phyloP scores from a whole-genome alignment of 2,888 invertebrate genomes.

The Spilarctia lutea region DNA sequence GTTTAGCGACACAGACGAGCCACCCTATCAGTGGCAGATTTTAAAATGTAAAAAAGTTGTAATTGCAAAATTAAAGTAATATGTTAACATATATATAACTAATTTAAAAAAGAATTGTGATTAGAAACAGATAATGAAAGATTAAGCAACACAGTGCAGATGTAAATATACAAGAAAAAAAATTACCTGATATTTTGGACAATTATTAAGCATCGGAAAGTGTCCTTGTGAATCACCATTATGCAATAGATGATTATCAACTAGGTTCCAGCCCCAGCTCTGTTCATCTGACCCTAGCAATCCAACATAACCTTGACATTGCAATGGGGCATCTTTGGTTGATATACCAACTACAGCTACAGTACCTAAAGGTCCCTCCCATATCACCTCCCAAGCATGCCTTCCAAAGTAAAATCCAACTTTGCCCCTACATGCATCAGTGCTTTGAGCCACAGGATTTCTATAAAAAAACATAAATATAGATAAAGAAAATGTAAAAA shows the following conservation, averaged over 20 bases:
- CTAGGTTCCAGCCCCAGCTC: slow-evolving; percentile 99
- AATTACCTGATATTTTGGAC: slow-evolving; percentile 97
- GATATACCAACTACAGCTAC: slow-evolving; percentile 99
- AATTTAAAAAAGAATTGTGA: not conserved
- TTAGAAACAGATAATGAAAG: not conserved
- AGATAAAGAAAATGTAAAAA: not conserved
- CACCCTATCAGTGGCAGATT: not conserved
- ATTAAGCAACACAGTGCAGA: not conserved
- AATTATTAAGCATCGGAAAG: slow-evolving; percentile 97
- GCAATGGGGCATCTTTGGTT: slow-evolving; percentile 96
- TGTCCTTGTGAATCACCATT: slow-evolving; percentile 98
- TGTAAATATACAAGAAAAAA: not conserved
- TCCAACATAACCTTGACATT: slow-evolving; percentile 98
- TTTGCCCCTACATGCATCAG: slow-evolving; percentile 97
- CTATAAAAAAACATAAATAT: slow-evolving; percentile 75
- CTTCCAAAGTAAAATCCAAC: slow-evolving; percentile 96
- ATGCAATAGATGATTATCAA: slow-evolving; percentile 98
- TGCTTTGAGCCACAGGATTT: slow-evolving; percentile 99
- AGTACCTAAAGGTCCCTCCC: slow-evolving; percentile 99
- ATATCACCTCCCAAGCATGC: slow-evolving; percentile 99
- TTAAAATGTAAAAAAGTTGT: not conserved
- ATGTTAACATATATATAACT: too few relatives aligned
- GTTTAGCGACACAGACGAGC: not conserved
- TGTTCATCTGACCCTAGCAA: slow-evolving; percentile 98
- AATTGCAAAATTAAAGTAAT: not conserved